Percentiles rank a stretch among this genome's conserved stretches.
These are phyloP conservation scores for Sebastes schlegelii DNA, from an alignment of 2,113 vertebrate species.

Conservation along the genomic window DNA sequence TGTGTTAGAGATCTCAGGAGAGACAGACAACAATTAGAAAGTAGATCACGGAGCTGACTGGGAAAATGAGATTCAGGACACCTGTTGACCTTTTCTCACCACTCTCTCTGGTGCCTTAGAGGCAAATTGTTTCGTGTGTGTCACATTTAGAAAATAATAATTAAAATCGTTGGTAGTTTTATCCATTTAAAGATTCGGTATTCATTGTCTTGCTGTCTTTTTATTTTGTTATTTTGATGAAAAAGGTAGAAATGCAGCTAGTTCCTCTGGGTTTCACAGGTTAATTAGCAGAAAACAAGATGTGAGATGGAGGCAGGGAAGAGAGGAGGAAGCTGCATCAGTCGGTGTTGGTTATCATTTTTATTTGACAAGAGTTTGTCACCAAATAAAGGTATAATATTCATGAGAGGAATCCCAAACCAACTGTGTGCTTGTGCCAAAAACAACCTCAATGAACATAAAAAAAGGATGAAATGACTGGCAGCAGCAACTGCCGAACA, in stretches of 20 bases:
- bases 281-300: slow-evolving; percentile 52
- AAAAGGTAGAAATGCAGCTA: neutral
- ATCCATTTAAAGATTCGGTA: neutral
- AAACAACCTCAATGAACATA: neutral
- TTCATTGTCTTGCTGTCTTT: neutral
- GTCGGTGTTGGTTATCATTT: neutral
- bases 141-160: slow-evolving; percentile 8
- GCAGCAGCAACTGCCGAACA: too few relatives aligned
- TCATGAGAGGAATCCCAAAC: slow-evolving; percentile 21
- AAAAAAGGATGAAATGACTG: too few relatives aligned
- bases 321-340: slow-evolving; percentile 20
- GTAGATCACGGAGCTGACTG: slow-evolving; percentile 71
- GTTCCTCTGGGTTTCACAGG: slow-evolving; percentile 35
- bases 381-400: neutral
- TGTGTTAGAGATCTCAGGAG: slow-evolving; percentile 70
- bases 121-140: slow-evolving; percentile 2
- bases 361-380: slow-evolving; percentile 16
- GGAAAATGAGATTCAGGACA: slow-evolving; percentile 75
- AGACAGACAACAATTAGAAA: slow-evolving; percentile 76
- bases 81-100: slow-evolving; percentile 62
- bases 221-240: neutral
- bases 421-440: neutral
- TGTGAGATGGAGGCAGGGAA: slow-evolving; percentile 32
- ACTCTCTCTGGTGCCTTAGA: slow-evolving; percentile 35
- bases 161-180: neutral